A percentile compares a stretch with the other conserved stretches of the same genome.
Evolutionary conservation across 2,113 vertebrate species (phyloP).

Genomic region (Toxostoma redivivum): DNA sequence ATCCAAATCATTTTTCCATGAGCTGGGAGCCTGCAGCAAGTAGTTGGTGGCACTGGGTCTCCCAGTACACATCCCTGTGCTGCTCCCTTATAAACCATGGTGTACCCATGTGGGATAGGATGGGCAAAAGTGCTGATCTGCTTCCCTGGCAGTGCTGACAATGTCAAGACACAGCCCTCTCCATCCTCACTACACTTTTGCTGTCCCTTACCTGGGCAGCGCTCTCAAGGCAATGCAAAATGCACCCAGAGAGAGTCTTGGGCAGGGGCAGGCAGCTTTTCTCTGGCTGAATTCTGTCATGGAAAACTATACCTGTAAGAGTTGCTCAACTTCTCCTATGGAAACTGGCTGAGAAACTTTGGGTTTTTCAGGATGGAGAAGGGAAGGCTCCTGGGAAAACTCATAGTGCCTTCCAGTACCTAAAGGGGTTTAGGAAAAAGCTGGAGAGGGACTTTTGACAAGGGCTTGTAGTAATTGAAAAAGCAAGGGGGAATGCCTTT

Average conservation of each 20-base stretch:
- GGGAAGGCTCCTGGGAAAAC: neutral
- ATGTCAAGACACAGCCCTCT: neutral
- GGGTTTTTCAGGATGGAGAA: neutral
- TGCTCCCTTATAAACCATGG: neutral
- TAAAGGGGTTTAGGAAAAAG: neutral
- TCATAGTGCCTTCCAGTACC: neutral
- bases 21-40: neutral
- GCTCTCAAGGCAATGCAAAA: neutral
- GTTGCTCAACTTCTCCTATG: neutral
- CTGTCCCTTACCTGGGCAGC: neutral
- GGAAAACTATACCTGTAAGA: neutral
- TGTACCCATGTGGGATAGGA: neutral
- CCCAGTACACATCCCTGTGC: rapidly evolving
- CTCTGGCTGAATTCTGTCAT: neutral
- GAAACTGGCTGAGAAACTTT: neutral
- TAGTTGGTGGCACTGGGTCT: neutral
- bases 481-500: neutral
- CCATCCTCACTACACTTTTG: neutral
- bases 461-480: neutral
- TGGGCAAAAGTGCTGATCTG: neutral
- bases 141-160: neutral
- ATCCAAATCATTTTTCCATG: rapidly evolving
- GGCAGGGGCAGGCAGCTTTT: neutral
- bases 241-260: neutral
- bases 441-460: neutral